Evolutionary conservation across 2,113 vertebrate species (phyloP).

Genomic region (Ctenodactylus gundi): DNA sequence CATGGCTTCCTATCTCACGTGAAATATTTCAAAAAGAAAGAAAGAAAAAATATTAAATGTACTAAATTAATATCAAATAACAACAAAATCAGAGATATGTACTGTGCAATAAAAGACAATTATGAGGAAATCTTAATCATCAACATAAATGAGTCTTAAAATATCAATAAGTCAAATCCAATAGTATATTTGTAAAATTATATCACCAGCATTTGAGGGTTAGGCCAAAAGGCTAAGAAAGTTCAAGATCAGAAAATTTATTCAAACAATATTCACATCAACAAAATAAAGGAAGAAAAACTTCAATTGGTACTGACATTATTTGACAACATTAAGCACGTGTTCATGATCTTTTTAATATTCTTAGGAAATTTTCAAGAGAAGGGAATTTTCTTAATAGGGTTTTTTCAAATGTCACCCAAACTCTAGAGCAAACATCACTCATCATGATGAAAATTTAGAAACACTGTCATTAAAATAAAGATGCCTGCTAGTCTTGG

Average conservation of each 20-base stretch:
- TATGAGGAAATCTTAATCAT: not conserved
- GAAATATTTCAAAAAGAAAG: not conserved
- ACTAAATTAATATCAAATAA: not conserved
- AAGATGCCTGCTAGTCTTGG: not conserved
- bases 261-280: not conserved
- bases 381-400: not conserved
- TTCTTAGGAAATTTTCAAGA: not conserved
- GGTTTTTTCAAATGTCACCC: not conserved
- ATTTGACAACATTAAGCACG: not conserved
- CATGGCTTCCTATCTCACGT: not conserved
- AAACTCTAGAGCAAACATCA: not conserved
- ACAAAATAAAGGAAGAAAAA: not conserved
- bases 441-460: not conserved
- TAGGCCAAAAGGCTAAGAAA: not conserved
- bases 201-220: not conserved
- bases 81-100: slow-evolving; percentile 4
- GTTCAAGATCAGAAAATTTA: not conserved
- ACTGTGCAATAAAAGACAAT: not conserved
- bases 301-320: not conserved
- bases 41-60: not conserved
- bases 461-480: not conserved
- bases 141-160: not conserved
- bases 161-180: slow-evolving; percentile 22
- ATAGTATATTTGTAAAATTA: not conserved
- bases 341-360: not conserved